Evolutionary conservation across 1,140 invertebrate genomes (phyloP).

Genomic region (Ceratina australensis): DNA sequence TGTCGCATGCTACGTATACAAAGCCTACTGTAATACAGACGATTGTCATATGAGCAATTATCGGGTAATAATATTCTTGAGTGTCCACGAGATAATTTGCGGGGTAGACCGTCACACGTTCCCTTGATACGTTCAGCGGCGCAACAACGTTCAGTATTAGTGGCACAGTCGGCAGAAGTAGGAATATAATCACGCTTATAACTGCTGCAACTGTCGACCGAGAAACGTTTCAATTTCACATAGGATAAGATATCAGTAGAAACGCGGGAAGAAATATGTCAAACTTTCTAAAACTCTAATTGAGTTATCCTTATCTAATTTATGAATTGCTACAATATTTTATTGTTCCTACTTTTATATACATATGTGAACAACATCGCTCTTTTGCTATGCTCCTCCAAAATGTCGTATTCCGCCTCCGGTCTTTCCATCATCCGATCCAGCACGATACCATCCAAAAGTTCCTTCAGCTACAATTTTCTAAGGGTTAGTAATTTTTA

Average conservation of each 20-base stretch:
- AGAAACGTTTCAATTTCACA: too few relatives aligned
- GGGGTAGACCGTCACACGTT: neutral
- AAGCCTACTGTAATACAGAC: neutral
- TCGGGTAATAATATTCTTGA: neutral
- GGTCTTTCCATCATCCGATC: neutral
- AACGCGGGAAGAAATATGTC: too few relatives aligned
- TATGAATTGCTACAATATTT: too few relatives aligned
- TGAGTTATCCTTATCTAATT: too few relatives aligned
- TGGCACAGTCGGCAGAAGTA: neutral
- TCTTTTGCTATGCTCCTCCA: neutral
- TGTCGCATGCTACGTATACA: neutral
- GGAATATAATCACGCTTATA: too few relatives aligned
- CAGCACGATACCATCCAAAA: neutral
- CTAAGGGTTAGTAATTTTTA: neutral
- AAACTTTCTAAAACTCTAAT: too few relatives aligned
- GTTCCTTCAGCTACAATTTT: constrained; percentile 8
- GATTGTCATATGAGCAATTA: neutral
- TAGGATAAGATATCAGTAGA: too few relatives aligned
- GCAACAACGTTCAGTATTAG: neutral
- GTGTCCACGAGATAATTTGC: neutral
- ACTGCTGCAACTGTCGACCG: too few relatives aligned
- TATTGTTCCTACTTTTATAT: neutral
- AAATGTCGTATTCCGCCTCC: neutral
- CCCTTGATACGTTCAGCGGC: neutral
- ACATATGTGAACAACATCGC: neutral